These are phyloP conservation scores for Dasyurus viverrinus DNA, from an alignment of 2,113 vertebrate genomes.

Conservation along the genomic window DNA sequence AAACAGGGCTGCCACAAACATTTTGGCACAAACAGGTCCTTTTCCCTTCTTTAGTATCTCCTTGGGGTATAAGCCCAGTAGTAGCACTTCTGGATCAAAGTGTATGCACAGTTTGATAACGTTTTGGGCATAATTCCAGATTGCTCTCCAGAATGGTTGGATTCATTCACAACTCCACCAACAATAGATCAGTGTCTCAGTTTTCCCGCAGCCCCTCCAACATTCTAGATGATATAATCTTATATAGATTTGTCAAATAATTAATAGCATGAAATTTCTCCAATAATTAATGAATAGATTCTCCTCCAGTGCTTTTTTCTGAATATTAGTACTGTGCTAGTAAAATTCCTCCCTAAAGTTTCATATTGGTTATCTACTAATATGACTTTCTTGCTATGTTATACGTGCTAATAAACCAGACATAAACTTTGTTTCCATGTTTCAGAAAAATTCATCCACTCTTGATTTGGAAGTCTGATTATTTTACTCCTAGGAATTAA, in stretches of 20 bases:
- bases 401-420: neutral
- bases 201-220: no score
- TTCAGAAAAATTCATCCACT: conserved; percentile 3
- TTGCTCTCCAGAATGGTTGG: no score
- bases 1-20: no score
- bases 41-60: no score
- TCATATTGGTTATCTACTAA: conserved; percentile 25
- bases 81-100: no score
- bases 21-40: no score
- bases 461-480: conserved; percentile 3
- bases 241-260: conserved; percentile 50
- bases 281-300: conserved; percentile 61
- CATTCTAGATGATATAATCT: conserved; percentile 65
- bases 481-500: conserved; percentile 35
- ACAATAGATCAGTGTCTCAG: no score
- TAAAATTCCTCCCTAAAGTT: conserved; percentile 57
- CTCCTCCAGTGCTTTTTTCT: neutral
- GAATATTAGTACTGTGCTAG: conserved; percentile 23
- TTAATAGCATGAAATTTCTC: conserved; percentile 45
- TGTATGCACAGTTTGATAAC: no score
- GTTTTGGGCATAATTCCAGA: no score
- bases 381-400: conserved; percentile 35
- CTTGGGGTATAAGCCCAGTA: no score
- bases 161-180: no score
- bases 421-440: conserved; percentile 46